Conservation (phyloP, 2,113 vertebrate species). For the Ovis aries region ARS-UI_Ramb_v3.0 NC_056064.1:36336501-36337000, state of each 20-base stretch:
- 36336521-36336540: not conserved
- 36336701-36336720: not conserved
- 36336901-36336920: not conserved
- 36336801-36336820: not conserved
- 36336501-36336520: not conserved
- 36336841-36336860: not conserved
- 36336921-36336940: not conserved
- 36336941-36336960: not conserved
- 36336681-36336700: not conserved
- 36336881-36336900: not conserved
- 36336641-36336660: not conserved
- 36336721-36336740: not conserved
- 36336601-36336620: not conserved
- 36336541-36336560: not conserved
- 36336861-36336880: not conserved
- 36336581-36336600: not conserved
- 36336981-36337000: not conserved
- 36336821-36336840: not conserved
- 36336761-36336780: not conserved
- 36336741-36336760: not conserved
- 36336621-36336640: not conserved
- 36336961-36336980: not conserved
- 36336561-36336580: not conserved
- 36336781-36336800: not conserved
- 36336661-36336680: not conserved